phyloP scores from a whole-genome alignment of 2,888 invertebrate genomes.

The Xestia rhomboidea region DNA sequence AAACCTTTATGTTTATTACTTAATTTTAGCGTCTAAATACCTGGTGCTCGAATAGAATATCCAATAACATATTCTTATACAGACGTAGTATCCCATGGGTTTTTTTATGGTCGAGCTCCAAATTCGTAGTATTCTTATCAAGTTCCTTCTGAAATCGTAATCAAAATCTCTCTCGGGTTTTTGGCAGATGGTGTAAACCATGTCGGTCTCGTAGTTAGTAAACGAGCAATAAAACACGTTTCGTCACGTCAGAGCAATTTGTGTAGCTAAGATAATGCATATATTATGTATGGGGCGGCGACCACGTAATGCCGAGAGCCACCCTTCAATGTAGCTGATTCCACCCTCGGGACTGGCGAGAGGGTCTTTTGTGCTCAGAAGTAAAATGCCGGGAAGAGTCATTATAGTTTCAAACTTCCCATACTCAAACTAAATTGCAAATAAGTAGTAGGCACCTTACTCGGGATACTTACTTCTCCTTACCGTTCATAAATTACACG shows the following conservation, averaged over 20 bases:
- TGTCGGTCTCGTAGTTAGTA: constrained; percentile 56
- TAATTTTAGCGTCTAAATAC: neutral
- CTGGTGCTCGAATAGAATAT: neutral
- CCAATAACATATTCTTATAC: neutral
- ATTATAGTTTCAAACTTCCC: constrained; percentile 51
- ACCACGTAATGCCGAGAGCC: constrained; percentile 75
- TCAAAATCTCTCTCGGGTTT: constrained; percentile 21
- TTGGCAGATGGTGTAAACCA: constrained; percentile 43
- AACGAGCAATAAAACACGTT: constrained; percentile 70
- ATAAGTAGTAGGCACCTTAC: constrained; percentile 10
- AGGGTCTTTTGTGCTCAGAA: constrained; percentile 67
- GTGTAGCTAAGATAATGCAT: constrained; percentile 76
- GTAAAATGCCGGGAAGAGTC: constrained; percentile 70
- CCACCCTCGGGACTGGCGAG: constrained; percentile 75
- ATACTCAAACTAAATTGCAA: constrained; percentile 25
- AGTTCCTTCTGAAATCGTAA: constrained; percentile 22
- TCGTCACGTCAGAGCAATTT: constrained; percentile 73
- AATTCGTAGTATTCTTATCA: neutral
- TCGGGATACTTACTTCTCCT: constrained; percentile 8
- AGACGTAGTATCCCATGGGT: neutral
- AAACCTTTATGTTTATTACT: neutral
- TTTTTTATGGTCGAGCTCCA: neutral
- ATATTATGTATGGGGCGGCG: constrained; percentile 75
- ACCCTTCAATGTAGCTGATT: constrained; percentile 79
- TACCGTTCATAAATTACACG: constrained; percentile 34